Evolutionary conservation across 2,888 invertebrate species (phyloP), one percentile per base, ranked within the genome.

Genomic region (Drosophila suboccidentalis): DNA sequence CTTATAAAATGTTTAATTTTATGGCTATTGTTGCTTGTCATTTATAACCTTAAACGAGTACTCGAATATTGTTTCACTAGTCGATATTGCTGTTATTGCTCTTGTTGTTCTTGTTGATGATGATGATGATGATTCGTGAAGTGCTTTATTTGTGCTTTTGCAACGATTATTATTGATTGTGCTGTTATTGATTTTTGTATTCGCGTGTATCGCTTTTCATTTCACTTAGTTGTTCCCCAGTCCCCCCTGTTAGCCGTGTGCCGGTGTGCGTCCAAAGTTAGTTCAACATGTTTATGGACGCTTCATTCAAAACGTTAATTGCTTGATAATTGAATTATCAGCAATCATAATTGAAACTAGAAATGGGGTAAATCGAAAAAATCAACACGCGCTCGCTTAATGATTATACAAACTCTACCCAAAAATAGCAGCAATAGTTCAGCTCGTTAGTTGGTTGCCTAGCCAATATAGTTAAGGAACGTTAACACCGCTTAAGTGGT

Each of bases 321-420:
- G 78, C 72, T 73, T 76, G 84, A 88, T 85, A 88, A 85, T 85
- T 86, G 65, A 86, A 83, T 83, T 85, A 85, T 88, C 88, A 71
- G 68, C 78, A 75, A 80, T 80, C 83, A 78, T 74, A 85, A 87
- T 77, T 78, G 78, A 81, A 67, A 55, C 41, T 38, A 71, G 53
- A 44, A 70, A 57, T 67, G 51, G 43, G 50, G 29, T 51, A 54
- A 61, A 58, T 32, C 63, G 29, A 41, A 58, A 50, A 54, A 26
- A 47, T n/a, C 61, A 80, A 64, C 83, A 87, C 85, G 87, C 85
- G 82, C 79, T 70, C 64, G 34, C 50, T 53, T 55, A 70, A 70
- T 85, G 82, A 54, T 64, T 46, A 26, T 47, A 58, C 49, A 51
- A 60, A 66, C 57, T 43, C 54, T 44, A n/a, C 51, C 55, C 60